phyloP scores from a whole-genome alignment of 2,888 invertebrate species.

The Ethmia dodecea region DNA sequence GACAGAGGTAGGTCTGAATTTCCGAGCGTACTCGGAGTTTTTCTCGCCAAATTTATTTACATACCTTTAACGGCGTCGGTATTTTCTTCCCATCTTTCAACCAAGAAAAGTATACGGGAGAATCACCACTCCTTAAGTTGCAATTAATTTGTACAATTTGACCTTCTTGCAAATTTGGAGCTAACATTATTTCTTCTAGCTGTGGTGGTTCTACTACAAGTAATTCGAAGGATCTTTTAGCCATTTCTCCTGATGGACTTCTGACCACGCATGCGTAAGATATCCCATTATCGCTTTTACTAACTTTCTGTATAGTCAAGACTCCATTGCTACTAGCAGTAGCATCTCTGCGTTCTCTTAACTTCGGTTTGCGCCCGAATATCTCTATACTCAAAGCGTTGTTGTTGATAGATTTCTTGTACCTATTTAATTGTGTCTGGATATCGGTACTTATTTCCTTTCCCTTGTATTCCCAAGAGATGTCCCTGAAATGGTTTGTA shows the following conservation, averaged over 20 bases:
- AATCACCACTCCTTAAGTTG: constrained; percentile 84
- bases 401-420: constrained; percentile 47
- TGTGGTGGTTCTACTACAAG: constrained; percentile 86
- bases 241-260: constrained; percentile 86
- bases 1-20: too few relatives aligned
- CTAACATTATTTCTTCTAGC: constrained; percentile 89
- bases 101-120: constrained; percentile 84
- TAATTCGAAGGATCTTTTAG: constrained; percentile 83
- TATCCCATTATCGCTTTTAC: constrained; percentile 83
- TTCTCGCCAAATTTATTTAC: too few relatives aligned
- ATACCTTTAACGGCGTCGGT: constrained; percentile 80
- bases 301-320: constrained; percentile 78
- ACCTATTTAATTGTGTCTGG: constrained; percentile 43
- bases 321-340: constrained; percentile 65
- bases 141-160: constrained; percentile 91
- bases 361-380: constrained; percentile 67
- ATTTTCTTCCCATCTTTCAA: constrained; percentile 82
- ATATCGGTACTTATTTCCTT: constrained; percentile 56
- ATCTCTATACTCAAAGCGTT: constrained; percentile 57
- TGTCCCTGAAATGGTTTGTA: constrained; percentile 62
- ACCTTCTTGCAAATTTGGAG: constrained; percentile 88
- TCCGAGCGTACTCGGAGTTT: too few relatives aligned
- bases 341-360: constrained; percentile 57
- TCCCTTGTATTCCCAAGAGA: constrained; percentile 69
- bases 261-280: constrained; percentile 87